Evolutionary conservation across 2,797 vertebrate species (phyloP).

Genomic region (Sebastes hubbsi): DNA sequence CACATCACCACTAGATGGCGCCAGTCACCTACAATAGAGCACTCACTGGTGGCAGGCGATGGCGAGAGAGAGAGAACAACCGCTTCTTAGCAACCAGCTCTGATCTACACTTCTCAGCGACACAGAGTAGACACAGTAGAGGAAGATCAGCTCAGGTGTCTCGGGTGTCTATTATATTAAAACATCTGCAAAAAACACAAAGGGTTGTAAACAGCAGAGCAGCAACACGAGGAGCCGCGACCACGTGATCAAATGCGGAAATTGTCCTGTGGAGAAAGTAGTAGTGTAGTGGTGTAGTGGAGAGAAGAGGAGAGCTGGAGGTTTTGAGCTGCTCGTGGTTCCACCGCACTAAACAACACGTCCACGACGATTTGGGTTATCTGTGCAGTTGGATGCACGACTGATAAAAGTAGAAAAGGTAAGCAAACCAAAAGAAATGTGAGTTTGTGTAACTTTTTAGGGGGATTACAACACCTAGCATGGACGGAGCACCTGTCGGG

Average conservation of each 20-base stretch:
- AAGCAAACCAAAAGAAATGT: not conserved
- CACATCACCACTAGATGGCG: constrained; percentile 8
- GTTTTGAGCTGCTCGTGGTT: constrained; percentile 8
- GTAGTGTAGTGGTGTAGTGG: constrained; percentile 5
- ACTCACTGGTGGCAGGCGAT: rapidly evolving
- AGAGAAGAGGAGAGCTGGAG: constrained; percentile 11
- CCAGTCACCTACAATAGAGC: not conserved
- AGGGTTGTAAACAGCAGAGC: not conserved
- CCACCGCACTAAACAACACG: not conserved
- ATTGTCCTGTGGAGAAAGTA: not conserved
- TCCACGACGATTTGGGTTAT: not conserved
- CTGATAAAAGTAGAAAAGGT: constrained; percentile 6
- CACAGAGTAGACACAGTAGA: not conserved
- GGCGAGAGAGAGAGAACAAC: not conserved
- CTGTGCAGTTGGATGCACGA: not conserved
- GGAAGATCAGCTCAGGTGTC: not conserved
- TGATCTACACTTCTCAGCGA: not conserved
- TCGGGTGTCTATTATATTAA: not conserved
- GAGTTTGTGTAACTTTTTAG: constrained; percentile 35
- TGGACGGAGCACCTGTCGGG: not conserved
- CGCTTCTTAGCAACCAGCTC: not conserved
- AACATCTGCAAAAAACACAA: not conserved
- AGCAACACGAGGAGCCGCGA: not conserved
- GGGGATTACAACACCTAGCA: not conserved
- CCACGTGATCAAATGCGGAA: constrained; percentile 74